Evolutionary conservation across 1,140 invertebrate genomes (phyloP).

Genomic region (Caenorhabditis elegans): DNA sequence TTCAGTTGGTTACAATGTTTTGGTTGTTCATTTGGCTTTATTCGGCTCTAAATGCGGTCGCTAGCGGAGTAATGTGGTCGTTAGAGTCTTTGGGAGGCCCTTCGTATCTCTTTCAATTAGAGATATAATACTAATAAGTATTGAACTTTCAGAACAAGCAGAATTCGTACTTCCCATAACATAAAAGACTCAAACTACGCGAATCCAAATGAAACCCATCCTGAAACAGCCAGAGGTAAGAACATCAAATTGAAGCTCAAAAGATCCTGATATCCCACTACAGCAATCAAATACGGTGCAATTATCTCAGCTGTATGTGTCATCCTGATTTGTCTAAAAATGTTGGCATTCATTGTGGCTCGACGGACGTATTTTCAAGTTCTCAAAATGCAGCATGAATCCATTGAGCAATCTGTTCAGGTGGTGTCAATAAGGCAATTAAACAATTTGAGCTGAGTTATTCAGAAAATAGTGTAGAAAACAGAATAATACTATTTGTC

Average conservation of each 20-base stretch:
- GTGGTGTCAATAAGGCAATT: background rate
- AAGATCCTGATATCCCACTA: background rate
- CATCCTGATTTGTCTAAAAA: slow-evolving; percentile 21
- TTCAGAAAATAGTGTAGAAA: background rate
- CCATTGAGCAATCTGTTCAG: background rate
- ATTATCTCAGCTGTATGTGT: slow-evolving; percentile 25
- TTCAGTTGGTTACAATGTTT: slow-evolving; percentile 30
- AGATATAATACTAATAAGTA: too few relatives aligned
- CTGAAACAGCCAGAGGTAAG: slow-evolving; percentile 32
- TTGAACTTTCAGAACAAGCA: slow-evolving; percentile 8
- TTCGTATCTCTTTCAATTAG: background rate
- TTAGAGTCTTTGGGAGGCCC: slow-evolving; percentile 37
- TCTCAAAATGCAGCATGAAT: slow-evolving; percentile 28
- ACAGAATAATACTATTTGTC: background rate
- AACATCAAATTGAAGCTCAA: background rate
- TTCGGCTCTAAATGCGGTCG: slow-evolving; percentile 22
- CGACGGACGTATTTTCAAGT: slow-evolving; percentile 19
- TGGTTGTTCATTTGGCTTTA: slow-evolving; percentile 39
- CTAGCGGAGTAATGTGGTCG: slow-evolving; percentile 30
- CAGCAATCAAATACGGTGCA: slow-evolving; percentile 34
- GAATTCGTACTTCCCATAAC: background rate
- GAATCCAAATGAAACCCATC: slow-evolving; percentile 21
- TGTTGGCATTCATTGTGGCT: slow-evolving; percentile 35
- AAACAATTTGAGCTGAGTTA: background rate
- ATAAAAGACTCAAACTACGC: slow-evolving; percentile 8